Conservation (phyloP, 2,888 invertebrate genomes). For the Zygogramma bicolorata region DNA sequence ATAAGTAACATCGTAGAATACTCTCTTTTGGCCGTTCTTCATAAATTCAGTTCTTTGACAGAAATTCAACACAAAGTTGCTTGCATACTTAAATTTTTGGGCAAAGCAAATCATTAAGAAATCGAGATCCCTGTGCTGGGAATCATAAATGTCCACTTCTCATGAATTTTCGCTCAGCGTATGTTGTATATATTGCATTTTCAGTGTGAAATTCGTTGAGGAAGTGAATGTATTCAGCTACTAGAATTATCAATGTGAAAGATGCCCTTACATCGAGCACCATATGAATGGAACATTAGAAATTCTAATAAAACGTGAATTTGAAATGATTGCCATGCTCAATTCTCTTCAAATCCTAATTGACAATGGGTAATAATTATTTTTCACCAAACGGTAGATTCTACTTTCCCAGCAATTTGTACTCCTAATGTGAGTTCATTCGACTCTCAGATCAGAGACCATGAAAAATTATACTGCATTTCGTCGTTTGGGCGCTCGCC, state of each 20-base stretch:
- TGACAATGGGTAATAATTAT: not conserved
- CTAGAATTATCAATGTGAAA: too few species aligned
- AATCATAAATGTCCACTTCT: too few species aligned
- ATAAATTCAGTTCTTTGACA: not conserved
- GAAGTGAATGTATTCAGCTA: too few species aligned
- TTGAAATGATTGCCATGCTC: too few species aligned
- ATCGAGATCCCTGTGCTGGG: too few species aligned
- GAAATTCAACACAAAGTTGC: slow-evolving; percentile 15
- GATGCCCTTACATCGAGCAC: too few species aligned
- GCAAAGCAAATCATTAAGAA: not conserved
- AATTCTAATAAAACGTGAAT: too few species aligned
- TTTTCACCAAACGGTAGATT: not conserved
- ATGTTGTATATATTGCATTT: too few species aligned
- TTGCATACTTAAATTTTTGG: not conserved
- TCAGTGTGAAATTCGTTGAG: too few species aligned
- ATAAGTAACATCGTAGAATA: not conserved
- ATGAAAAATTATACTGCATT: not conserved
- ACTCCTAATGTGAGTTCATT: not conserved
- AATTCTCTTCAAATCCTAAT: too few species aligned
- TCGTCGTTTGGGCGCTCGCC: not conserved
- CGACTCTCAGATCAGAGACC: not conserved
- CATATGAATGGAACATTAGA: too few species aligned
- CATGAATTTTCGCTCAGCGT: too few species aligned
- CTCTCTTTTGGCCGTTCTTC: not conserved
- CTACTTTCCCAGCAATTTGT: not conserved